Evolutionary conservation across 2,888 invertebrate genomes (phyloP), one percentile per base, ranked within the genome.

Genomic region (Sarcophaga rosellei): DNA sequence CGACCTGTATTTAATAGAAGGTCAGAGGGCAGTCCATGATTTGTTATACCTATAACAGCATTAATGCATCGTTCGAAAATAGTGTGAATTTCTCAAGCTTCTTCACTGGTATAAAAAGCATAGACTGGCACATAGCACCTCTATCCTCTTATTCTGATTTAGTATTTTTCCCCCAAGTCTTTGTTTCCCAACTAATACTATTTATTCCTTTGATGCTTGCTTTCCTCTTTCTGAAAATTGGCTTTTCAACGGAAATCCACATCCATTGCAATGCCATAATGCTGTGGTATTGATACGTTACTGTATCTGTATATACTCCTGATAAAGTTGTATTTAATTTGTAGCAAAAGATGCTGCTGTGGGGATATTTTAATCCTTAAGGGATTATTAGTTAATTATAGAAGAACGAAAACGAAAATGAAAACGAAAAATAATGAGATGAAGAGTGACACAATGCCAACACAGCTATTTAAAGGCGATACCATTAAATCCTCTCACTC

Each of bases 351-450:
- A 5, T 53, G 63, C 45, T 61, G 44, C 68, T 70, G 20, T 21
- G 17, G 35, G 20, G 63, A 82, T 65, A 70, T 25, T 70, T 47
- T 70, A 72, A 76, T 76, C 70, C 76, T 57, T 21, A 35, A 44
- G 73, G 65, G 66, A 61, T 83, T 78, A 83, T 77, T 68, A 77
- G 70, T 73, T 83, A 77, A 83, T 78, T 78, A 78, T 83, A 53
- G 4, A 62, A 57, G 20, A 77, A 62, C 23, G 65, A 53, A 17
- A 53, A 66, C 35, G 72, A 75, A 74, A 81, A 62, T 62, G 23
- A 74, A 53, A 69, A 61, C 17, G 2, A 53, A 12, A 47, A 69
- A 45, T 20, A 53, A 53, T 15, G 53, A 47, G 15, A 21, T 69
- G 23, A 66, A 35, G n/a, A 53, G 53, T 61, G 53, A 68, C 12